phyloP scores from a whole-genome alignment of 2,888 invertebrate genomes.

The Agrochola macilenta region DNA sequence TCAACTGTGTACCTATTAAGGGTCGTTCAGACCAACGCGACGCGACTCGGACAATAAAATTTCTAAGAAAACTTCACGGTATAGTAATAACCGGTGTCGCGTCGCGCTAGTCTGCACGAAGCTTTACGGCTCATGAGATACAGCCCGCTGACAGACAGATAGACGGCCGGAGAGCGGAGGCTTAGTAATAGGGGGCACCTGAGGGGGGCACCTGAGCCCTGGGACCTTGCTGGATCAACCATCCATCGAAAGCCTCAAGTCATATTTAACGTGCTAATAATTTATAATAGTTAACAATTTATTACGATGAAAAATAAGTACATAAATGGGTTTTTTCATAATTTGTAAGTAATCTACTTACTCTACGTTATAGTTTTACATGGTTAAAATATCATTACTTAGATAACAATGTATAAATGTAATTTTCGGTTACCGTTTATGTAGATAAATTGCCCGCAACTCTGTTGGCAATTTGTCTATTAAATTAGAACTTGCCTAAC shows the following conservation, averaged over 20 bases:
- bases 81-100: no score
- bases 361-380: background rate
- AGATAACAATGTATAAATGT: slow-evolving; percentile 13
- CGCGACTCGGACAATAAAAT: no score
- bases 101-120: no score
- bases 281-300: background rate
- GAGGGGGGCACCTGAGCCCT: no score
- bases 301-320: background rate
- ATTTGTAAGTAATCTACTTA: background rate
- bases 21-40: no score
- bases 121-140: no score
- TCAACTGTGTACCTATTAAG: background rate
- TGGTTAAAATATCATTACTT: background rate
- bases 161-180: no score
- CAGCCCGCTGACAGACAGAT: no score
- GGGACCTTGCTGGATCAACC: background rate
- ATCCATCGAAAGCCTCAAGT: background rate
- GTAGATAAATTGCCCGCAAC: slow-evolving; percentile 42
- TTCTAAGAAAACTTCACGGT: no score
- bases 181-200: no score
- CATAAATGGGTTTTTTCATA: background rate
- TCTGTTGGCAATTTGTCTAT: slow-evolving; percentile 46
- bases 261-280: background rate
- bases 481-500: slow-evolving; percentile 37
- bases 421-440: slow-evolving; percentile 31